Conservation (phyloP, 2,888 invertebrate genomes). For the Stratiomys singularior region DNA sequence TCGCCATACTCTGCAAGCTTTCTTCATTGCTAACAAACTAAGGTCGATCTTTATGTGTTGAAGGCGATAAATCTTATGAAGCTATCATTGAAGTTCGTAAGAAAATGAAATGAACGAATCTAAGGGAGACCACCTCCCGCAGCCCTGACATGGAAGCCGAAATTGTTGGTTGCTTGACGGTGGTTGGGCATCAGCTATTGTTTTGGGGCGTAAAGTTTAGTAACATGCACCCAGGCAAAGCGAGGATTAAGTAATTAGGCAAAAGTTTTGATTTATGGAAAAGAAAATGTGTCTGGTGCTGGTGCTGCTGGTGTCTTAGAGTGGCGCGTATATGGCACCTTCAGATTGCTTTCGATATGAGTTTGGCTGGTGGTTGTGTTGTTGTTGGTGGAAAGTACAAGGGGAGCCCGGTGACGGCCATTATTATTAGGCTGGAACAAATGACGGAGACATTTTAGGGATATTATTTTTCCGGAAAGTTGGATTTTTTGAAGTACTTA, state of each 20-base stretch:
- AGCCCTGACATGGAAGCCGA: too few species aligned
- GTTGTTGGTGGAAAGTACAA: neutral
- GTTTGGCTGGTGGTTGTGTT: neutral
- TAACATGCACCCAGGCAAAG: slow-evolving; percentile 27
- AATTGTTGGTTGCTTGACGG: too few species aligned
- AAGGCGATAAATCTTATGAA: slow-evolving; percentile 29
- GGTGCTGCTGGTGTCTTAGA: slow-evolving; percentile 29
- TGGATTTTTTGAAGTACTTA: too few species aligned
- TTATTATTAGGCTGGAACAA: slow-evolving; percentile 33
- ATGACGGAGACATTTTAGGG: slow-evolving; percentile 7
- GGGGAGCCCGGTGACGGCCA: neutral
- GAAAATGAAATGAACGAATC: slow-evolving; percentile 13
- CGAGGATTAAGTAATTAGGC: slow-evolving; percentile 53
- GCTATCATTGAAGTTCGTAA: slow-evolving; percentile 21
- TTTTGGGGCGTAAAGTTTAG: slow-evolving; percentile 41
- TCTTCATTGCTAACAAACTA: neutral
- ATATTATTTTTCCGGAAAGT: too few species aligned
- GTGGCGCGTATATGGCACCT: neutral
- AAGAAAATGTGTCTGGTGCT: slow-evolving; percentile 48
- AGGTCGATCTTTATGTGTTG: slow-evolving; percentile 16
- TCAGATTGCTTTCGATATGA: neutral
- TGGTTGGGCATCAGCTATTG: slow-evolving; percentile 18
- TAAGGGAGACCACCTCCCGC: neutral
- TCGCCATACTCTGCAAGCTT: neutral
- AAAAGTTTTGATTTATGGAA: slow-evolving; percentile 53